Base-by-base conservation (phyloP, 1,140 invertebrate species). In the Cydia splendana region DNA sequence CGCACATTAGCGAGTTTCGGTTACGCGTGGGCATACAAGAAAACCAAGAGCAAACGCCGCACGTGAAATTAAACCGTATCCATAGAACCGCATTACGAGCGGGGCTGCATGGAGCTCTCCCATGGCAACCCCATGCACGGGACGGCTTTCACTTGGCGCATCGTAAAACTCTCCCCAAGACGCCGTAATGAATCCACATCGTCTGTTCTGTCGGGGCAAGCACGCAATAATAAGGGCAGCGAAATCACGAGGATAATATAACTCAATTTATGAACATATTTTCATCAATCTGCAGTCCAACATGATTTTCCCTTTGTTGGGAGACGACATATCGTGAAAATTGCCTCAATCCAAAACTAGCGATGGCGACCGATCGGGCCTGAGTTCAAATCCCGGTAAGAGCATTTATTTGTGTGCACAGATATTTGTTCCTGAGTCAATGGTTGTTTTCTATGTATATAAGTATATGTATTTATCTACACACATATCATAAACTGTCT, bases 131-230 rank as follows among this genome's bases (percentile, higher is more conserved):
- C 77, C 79, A 74, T 75, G 77, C 76, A 80, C 76, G 79, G 80
- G 78, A 85, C 83, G 80, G 77, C 75, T 78, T 76, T 76, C 78
- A 81, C 81, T 85, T 82, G 80, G 77, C 80, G 78, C 78, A 74
- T 75, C 82, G 78, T 85, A 83, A 84, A 83, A 85, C 51, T 82
- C 84, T 83, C 77, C 65, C 75, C 73, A 48, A 73, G 71, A 42
- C 28, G 57, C 45, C 65, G 78, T 84, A 84, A 85, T 83, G 77
- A 80, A 82, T 85, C 78, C 77, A 78, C 74, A 51, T 76, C 65
- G 48, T 4, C 76, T 78, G 78, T 80, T 4, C 76, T 78, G 78
- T 80, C 80, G 79, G 79, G 82, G 79, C 80, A 80, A 69, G 53
- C 78, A 75, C 75, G 74, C 78, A 85, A 80, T 78, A 80, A 77